Conservation (phyloP, 37 sponge, comb jelly and placozoan genomes). For the Amphimedon queenslandica region DNA sequence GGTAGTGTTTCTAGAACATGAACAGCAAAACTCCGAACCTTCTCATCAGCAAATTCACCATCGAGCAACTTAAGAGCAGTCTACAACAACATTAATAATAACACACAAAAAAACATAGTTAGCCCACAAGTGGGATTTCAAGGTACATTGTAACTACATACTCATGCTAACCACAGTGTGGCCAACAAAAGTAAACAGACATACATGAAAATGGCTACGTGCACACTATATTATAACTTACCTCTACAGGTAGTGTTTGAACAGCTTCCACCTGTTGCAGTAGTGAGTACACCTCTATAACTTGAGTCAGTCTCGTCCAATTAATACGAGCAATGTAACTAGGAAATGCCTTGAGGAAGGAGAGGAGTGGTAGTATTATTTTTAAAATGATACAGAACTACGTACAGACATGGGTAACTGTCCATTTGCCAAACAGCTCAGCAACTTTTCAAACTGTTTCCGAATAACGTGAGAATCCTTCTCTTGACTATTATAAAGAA, state of each 20-base stretch:
- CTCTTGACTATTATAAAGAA: conserved; percentile 8
- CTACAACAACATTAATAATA: neutral
- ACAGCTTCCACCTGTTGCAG: conserved; percentile 24
- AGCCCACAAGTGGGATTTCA: too few relatives aligned
- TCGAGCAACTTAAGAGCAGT: conserved; percentile 1
- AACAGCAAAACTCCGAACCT: conserved; percentile 46
- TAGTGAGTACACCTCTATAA: conserved; percentile 51
- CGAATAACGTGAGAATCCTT: conserved; percentile 14
- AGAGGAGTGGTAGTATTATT: neutral
- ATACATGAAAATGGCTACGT: neutral
- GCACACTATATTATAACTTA: conserved; percentile 10
- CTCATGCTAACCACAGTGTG: too few relatives aligned
- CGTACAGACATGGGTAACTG: conserved; percentile 45
- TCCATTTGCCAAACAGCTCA: conserved; percentile 42
- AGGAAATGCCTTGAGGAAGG: conserved; percentile 51
- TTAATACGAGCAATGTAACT: conserved; percentile 48
- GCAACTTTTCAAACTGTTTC: conserved; percentile 34
- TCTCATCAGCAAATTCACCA: conserved; percentile 41
- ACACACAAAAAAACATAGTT: too few relatives aligned
- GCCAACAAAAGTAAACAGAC: neutral
- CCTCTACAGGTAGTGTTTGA: conserved; percentile 46
- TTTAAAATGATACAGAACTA: neutral
- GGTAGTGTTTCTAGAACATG: conserved; percentile 21
- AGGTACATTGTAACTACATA: too few relatives aligned
- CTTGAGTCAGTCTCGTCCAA: conserved; percentile 52